Percentiles rank a stretch among this genome's conserved stretches.
Conservation (phyloP, 1,140 invertebrate genomes). For the Aphelenchoides fujianensis region DNA sequence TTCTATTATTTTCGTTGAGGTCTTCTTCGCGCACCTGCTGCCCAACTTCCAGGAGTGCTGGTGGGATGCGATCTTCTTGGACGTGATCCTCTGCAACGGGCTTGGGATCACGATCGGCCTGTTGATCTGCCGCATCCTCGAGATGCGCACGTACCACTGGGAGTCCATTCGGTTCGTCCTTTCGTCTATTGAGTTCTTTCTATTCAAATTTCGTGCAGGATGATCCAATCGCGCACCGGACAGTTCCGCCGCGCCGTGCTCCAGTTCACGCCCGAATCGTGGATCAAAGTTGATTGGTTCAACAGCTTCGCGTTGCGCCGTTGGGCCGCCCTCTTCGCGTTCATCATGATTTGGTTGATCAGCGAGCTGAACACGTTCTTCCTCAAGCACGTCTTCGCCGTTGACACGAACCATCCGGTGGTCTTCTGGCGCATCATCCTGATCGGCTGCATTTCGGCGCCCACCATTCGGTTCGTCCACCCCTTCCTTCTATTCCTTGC, state of each 20-base stretch:
- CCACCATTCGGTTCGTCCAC: constrained; percentile 89
- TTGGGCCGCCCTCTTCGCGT: constrained; percentile 83
- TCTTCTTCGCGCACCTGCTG: constrained; percentile 91
- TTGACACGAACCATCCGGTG: constrained; percentile 88
- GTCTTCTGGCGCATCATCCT: constrained; percentile 81
- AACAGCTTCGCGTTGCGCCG: constrained; percentile 92
- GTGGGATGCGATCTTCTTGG: constrained; percentile 96
- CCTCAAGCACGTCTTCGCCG: constrained; percentile 95
- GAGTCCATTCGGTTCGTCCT: constrained; percentile 82
- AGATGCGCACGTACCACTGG: constrained; percentile 98
- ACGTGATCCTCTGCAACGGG: constrained; percentile 92
- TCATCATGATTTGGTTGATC: constrained; percentile 94
- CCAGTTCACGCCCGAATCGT: constrained; percentile 93
- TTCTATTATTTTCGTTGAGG: constrained; percentile 64
- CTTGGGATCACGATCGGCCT: constrained; percentile 92
- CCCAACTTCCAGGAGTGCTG: constrained; percentile 98
- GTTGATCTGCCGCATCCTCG: constrained; percentile 78
- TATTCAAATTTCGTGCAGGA: too few relatives aligned
- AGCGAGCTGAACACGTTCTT: constrained; percentile 98
- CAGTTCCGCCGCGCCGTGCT: constrained; percentile 92
- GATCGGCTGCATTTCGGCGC: constrained; percentile 89
- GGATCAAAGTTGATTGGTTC: constrained; percentile 90
- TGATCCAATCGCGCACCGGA: constrained; percentile 87
- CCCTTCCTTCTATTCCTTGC: constrained; percentile 23
- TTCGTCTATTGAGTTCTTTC: constrained; percentile 24